These are phyloP conservation scores for Alviniconcha marisindica DNA, from an alignment of 1,140 invertebrate species.

Conservation along the genomic window DNA sequence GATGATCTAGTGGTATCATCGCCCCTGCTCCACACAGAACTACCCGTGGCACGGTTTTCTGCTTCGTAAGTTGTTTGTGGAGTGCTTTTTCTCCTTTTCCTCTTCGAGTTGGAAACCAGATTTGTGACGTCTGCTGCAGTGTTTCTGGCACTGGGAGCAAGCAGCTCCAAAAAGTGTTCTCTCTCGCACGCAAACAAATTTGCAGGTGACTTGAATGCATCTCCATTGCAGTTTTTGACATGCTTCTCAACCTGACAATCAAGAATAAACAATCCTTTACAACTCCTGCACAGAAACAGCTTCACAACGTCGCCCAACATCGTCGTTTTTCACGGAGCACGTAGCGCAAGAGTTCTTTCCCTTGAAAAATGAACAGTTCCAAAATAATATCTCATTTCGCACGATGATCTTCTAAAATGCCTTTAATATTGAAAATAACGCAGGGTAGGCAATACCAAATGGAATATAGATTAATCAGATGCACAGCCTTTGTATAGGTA, in stretches of 20 bases:
- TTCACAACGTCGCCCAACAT: slow-evolving; percentile 7
- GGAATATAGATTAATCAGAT: too few species aligned
- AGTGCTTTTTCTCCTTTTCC: slow-evolving; percentile 11
- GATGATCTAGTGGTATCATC: neutral
- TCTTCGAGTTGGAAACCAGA: neutral
- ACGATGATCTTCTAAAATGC: too few species aligned
- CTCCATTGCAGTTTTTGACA: slow-evolving; percentile 20
- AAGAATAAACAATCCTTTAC: slow-evolving; percentile 31
- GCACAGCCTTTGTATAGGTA: too few species aligned
- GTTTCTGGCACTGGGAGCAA: neutral
- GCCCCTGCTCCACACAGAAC: neutral
- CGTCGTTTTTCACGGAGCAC: neutral
- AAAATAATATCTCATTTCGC: too few species aligned
- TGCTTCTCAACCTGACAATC: neutral
- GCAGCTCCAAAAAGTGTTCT: slow-evolving; percentile 14
- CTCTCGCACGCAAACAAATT: slow-evolving; percentile 35
- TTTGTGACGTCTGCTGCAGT: neutral
- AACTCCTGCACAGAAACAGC: slow-evolving; percentile 25
- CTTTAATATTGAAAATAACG: too few species aligned
- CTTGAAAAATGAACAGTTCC: slow-evolving; percentile 3
- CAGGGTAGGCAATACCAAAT: too few species aligned
- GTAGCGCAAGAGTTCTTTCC: neutral
- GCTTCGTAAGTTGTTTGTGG: neutral
- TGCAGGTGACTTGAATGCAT: slow-evolving; percentile 36
- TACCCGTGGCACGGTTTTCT: neutral